Percentiles rank a stretch among this genome's conserved stretches.
Conservation (phyloP, 2,797 vertebrate species). For the Lateolabrax maculatus region DNA sequence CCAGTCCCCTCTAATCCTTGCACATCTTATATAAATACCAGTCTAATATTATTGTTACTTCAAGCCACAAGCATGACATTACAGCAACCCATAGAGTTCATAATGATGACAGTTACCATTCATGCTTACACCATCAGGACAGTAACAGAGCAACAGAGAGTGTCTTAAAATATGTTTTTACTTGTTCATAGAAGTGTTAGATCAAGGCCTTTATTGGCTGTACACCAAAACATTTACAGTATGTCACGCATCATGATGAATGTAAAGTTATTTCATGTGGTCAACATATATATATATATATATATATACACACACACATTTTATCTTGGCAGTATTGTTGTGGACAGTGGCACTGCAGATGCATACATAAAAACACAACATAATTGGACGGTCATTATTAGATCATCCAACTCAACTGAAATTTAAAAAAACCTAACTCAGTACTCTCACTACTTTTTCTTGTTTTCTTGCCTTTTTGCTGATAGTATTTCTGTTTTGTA, state of each 20-base stretch:
- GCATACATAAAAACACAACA: background rate
- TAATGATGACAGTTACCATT: background rate
- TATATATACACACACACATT: no score
- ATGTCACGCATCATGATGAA: conserved; percentile 48
- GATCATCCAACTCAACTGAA: background rate
- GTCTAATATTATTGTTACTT: background rate
- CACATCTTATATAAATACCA: background rate
- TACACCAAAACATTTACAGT: background rate
- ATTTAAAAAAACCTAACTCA: background rate
- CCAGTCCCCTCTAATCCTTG: conserved; percentile 1
- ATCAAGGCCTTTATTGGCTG: background rate
- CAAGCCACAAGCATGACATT: conserved; percentile 10
- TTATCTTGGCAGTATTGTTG: background rate
- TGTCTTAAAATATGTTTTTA: background rate
- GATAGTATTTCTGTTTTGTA: background rate
- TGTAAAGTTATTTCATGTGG: conserved; percentile 21
- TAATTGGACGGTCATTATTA: background rate
- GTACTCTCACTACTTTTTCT: background rate
- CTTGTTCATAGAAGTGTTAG: conserved; percentile 28
- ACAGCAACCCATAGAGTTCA: background rate
- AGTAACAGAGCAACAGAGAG: background rate
- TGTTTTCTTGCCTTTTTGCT: background rate
- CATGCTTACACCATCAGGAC: background rate
- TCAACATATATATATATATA: background rate
- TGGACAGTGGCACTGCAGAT: background rate